Conservation (phyloP, 2,888 invertebrate species). For the Chironomus tentans region DNA sequence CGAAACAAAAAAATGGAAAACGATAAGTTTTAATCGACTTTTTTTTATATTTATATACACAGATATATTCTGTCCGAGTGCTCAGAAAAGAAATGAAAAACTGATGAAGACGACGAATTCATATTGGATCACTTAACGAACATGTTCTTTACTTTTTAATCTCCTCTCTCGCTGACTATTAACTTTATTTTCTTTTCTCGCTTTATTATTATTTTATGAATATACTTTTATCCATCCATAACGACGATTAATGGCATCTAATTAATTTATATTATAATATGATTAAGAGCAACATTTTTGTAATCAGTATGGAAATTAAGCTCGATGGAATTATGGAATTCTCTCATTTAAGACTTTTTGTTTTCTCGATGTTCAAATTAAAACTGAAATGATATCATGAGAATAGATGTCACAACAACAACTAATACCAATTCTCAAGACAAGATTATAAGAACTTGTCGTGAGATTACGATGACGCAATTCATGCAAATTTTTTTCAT, state of each 20-base stretch:
- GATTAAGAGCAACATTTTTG: conserved; percentile 9
- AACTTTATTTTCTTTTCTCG: not conserved
- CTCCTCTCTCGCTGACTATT: not conserved
- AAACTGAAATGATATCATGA: not conserved
- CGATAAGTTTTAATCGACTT: not conserved
- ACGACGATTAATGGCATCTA: conserved; percentile 19
- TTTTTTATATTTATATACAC: not conserved
- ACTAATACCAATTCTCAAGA: not conserved
- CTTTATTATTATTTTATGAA: not conserved
- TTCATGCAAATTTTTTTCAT: not conserved
- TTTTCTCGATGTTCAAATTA: not conserved
- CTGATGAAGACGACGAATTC: not conserved
- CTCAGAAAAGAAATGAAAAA: not conserved
- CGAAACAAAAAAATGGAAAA: not conserved
- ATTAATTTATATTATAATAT: conserved; percentile 17
- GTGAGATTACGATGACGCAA: not conserved
- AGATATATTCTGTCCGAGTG: too few relatives aligned
- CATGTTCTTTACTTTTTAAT: not conserved
- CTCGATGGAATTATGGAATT: not conserved
- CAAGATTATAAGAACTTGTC: not conserved
- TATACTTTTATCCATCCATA: not conserved
- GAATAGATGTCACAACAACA: too few relatives aligned
- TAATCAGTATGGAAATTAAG: conserved; percentile 15
- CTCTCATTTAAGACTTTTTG: not conserved
- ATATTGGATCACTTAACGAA: conserved; percentile 18